phyloP scores from a whole-genome alignment of 1,140 invertebrate species.

The Macrostomum lignano region DNA sequence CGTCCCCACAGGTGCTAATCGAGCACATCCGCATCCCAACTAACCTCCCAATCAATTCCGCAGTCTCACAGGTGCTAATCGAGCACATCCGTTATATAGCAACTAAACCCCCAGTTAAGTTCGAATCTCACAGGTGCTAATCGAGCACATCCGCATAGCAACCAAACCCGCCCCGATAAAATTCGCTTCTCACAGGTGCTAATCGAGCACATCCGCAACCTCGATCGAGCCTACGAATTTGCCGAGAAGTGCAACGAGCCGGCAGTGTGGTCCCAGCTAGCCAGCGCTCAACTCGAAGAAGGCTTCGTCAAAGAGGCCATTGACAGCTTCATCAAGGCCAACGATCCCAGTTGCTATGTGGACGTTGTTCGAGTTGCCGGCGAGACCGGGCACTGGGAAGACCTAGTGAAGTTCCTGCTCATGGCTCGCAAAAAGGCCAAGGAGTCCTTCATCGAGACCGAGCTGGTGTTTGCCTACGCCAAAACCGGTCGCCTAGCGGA shows the following conservation, averaged over 20 bases:
- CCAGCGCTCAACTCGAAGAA: conserved; percentile 83
- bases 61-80: too few relatives aligned
- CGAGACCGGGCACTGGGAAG: not conserved
- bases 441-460: conserved; percentile 92
- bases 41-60: too few relatives aligned
- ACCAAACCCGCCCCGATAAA: too few relatives aligned
- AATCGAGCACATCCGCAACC: conserved; percentile 83
- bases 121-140: too few relatives aligned
- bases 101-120: too few relatives aligned
- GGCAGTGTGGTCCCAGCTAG: conserved; percentile 85
- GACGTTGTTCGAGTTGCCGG: conserved; percentile 69
- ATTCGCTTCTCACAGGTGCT: too few relatives aligned
- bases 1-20: too few relatives aligned
- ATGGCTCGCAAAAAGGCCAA: conserved; percentile 96
- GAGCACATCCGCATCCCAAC: too few relatives aligned
- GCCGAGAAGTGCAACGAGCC: conserved; percentile 95
- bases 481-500: conserved; percentile 82
- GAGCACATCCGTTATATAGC: too few relatives aligned
- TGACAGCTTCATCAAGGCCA: conserved; percentile 95
- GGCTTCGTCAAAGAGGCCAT: conserved; percentile 28
- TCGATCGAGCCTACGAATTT: conserved; percentile 94
- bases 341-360: conserved; percentile 85
- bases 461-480: conserved; percentile 89
- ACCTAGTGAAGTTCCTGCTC: conserved; percentile 39
- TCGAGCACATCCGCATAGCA: too few relatives aligned